phyloP scores from a whole-genome alignment of 2,113 vertebrate species.

The Oncorhynchus kisutch region DNA sequence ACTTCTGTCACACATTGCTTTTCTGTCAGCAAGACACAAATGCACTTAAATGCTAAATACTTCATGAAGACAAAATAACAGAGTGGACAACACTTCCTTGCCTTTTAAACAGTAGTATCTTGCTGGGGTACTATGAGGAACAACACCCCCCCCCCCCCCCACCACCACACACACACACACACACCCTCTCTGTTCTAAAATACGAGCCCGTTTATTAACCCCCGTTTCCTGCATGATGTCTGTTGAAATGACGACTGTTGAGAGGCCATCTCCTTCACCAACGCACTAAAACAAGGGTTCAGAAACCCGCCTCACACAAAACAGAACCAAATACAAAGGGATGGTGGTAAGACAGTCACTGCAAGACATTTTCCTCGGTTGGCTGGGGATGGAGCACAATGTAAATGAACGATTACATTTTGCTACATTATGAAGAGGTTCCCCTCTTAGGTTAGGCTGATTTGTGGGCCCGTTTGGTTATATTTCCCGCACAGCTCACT shows the following conservation, averaged over 20 bases:
- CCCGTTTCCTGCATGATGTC: neutral
- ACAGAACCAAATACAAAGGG: neutral
- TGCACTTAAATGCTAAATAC: constrained; percentile 1
- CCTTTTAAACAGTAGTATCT: neutral
- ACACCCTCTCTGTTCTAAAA: neutral
- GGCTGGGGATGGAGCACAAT: constrained; percentile 56
- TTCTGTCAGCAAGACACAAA: constrained; percentile 22
- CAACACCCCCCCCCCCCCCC: neutral
- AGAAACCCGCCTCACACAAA: neutral
- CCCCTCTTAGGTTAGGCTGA: constrained; percentile 63
- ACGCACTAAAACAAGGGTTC: neutral
- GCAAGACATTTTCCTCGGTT: constrained; percentile 61
- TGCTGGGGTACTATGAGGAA: neutral
- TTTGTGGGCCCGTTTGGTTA: constrained; percentile 63
- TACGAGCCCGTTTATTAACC: neutral
- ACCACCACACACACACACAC: neutral
- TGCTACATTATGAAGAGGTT: constrained; percentile 65
- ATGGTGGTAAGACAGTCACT: neutral
- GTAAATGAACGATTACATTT: constrained; percentile 70
- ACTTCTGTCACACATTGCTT: constrained; percentile 37
- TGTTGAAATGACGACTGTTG: neutral
- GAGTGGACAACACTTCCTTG: neutral
- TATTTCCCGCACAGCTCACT: constrained; percentile 53
- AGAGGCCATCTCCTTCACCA: neutral
- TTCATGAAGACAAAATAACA: constrained; percentile 41